These are phyloP conservation scores for Ptyas mucosa DNA, from an alignment of 2,113 vertebrate genomes.

Conservation along the genomic window DNA sequence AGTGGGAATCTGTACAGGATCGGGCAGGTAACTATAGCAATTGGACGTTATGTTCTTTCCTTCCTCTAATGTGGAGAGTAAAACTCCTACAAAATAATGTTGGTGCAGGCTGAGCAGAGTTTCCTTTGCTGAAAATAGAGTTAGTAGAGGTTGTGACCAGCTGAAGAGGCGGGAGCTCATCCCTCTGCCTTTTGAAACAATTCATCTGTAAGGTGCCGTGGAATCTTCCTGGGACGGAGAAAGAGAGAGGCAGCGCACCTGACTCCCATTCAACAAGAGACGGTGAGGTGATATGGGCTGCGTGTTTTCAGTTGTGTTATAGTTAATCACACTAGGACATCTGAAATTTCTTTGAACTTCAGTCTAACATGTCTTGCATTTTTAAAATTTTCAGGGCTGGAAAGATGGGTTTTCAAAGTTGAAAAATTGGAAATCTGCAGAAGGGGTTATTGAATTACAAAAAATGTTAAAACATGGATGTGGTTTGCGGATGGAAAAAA, in stretches of 20 bases:
- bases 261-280: neutral
- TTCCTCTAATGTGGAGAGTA: neutral
- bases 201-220: neutral
- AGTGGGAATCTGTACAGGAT: neutral
- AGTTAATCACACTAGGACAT: neutral
- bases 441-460: neutral
- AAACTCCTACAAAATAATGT: neutral
- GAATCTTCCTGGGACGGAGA: neutral
- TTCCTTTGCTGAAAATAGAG: neutral
- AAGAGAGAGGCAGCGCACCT: neutral
- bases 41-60: neutral
- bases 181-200: neutral
- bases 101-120: neutral
- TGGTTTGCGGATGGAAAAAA: neutral
- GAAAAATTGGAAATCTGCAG: neutral
- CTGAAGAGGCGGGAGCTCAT: neutral
- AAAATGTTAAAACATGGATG: neutral
- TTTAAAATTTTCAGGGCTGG: neutral
- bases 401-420: neutral
- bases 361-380: neutral
- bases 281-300: neutral
- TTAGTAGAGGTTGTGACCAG: neutral
- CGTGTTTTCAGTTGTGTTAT: neutral
- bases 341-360: neutral
- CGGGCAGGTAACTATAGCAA: slow-evolving; percentile 11